Evolutionary conservation across 2,113 vertebrate genomes (phyloP).

Genomic region (Andinoacara biseriatus): DNA sequence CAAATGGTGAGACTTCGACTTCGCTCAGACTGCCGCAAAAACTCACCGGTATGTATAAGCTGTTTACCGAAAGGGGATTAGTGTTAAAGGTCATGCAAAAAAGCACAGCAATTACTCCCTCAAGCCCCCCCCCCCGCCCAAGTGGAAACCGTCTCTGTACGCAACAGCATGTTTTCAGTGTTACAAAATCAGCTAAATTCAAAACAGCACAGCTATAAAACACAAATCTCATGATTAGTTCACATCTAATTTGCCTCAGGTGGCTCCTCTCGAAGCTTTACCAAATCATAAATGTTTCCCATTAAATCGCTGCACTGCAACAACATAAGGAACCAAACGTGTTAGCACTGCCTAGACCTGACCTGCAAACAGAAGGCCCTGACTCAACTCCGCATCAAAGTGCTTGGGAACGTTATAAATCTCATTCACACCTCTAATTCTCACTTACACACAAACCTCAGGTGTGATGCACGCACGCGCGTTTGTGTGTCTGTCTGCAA

Average conservation of each 20-base stretch:
- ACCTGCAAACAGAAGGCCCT: background rate
- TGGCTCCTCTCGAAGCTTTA: background rate
- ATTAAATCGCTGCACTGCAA: background rate
- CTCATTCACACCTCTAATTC: conserved; percentile 65
- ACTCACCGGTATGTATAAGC: conserved; percentile 48
- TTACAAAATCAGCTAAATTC: conserved; percentile 19
- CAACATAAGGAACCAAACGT: background rate
- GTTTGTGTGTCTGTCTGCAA: background rate
- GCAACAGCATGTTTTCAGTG: conserved; percentile 28
- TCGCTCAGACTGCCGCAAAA: conserved; percentile 1
- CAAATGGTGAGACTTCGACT: conserved; percentile 30
- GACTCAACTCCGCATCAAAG: conserved; percentile 46
- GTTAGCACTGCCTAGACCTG: conserved; percentile 30
- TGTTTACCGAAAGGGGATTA: conserved; percentile 66
- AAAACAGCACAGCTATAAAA: conserved; percentile 20
- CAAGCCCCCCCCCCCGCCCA: background rate
- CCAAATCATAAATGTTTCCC: conserved; percentile 15
- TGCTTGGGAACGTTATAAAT: conserved; percentile 27
- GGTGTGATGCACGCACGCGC: conserved; percentile 21
- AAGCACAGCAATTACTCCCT: conserved; percentile 37
- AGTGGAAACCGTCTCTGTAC: background rate
- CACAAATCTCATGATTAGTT: conserved; percentile 14
- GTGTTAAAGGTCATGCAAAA: conserved; percentile 61
- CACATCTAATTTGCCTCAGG: conserved; percentile 45
- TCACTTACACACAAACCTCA: conserved; percentile 22